phyloP scores from a whole-genome alignment of 53 echinoderm and acorn worm genomes.

The Stichopus horrens region DNA sequence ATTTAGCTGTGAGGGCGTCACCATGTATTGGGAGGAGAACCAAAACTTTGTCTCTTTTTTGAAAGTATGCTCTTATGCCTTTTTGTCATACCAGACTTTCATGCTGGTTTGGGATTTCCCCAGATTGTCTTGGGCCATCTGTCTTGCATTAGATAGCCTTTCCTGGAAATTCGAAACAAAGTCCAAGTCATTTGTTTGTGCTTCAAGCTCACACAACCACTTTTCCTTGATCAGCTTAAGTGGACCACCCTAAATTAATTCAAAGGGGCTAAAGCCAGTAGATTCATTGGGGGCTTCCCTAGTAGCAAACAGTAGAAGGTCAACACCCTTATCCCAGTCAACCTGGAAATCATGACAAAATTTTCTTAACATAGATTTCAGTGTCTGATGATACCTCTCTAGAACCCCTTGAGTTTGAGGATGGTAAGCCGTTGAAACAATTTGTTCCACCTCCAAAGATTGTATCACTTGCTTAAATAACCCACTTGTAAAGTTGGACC shows the following conservation, averaged over 20 bases:
- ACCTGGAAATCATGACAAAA: conserved; percentile 40
- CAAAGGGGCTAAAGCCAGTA: conserved; percentile 10
- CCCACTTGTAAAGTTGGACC: conserved; percentile 59
- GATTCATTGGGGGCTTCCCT: conserved; percentile 58
- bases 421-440: neutral
- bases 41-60: too few relatives aligned
- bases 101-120: too few relatives aligned
- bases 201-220: too few relatives aligned
- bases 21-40: too few relatives aligned
- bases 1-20: too few relatives aligned
- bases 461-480: conserved; percentile 55
- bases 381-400: conserved; percentile 59
- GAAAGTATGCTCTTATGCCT: too few relatives aligned
- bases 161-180: too few relatives aligned
- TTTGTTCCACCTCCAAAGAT: conserved; percentile 48
- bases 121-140: too few relatives aligned
- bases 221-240: too few relatives aligned
- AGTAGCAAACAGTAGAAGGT: conserved; percentile 60
- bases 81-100: too few relatives aligned
- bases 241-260: neutral
- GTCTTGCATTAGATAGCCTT: too few relatives aligned
- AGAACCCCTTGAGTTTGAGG: conserved; percentile 28
- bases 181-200: too few relatives aligned
- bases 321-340: conserved; percentile 67
- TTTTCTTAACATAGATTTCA: conserved; percentile 54